Base-by-base conservation (phyloP, 2,888 invertebrate species). In the Sinopyrophorus schimmeli region DNA sequence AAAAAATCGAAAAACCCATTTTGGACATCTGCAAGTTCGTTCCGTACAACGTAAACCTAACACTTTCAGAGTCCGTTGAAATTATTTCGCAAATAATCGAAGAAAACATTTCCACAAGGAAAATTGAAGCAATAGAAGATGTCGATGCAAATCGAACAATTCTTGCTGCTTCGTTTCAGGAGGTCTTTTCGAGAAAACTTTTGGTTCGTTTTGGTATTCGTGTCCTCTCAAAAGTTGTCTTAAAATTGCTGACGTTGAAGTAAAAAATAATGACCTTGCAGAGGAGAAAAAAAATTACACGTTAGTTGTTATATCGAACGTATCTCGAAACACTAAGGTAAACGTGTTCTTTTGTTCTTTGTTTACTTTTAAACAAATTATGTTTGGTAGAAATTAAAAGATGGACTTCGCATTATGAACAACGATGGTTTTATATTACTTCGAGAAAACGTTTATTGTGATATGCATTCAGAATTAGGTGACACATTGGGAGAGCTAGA, bases 21-120 rank as follows among this genome's bases (percentile, higher is more conserved):
- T 71, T 92, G 12, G 92, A 92, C 69, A 82, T 81, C 67, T 86
- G 86, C 65, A 75, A 77, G 50, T 92, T 92, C 64, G 67, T 89
- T 5, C 80, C 90, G 0, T 83, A 87, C 70, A 52, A 59, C 21
- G 47, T 58, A 1, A 21, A 44, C 7, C 43, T 71, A 5, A 24
- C 56, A 5, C 9, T 64, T 1, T 46, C 58, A 4, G 43, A 66
- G 38, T 76, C 82, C 0, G 71, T 83, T 0, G 75, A 86, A 14
- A 71, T 79, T 1, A 76, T 82, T 63, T 74, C 87, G 4, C 92
- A 92, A 68, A 66, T 89, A 0, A 79, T 84, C 0, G 67, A 87
- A 0, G 92, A 92, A 69, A 92, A 91, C 65, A 68, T 78, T 1
- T 77, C 79, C 41, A 76, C 74, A 0, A 72, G 78, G 54, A 85